Conservation (phyloP, 2,113 vertebrate species). For the Saimiri boliviensis region DNA sequence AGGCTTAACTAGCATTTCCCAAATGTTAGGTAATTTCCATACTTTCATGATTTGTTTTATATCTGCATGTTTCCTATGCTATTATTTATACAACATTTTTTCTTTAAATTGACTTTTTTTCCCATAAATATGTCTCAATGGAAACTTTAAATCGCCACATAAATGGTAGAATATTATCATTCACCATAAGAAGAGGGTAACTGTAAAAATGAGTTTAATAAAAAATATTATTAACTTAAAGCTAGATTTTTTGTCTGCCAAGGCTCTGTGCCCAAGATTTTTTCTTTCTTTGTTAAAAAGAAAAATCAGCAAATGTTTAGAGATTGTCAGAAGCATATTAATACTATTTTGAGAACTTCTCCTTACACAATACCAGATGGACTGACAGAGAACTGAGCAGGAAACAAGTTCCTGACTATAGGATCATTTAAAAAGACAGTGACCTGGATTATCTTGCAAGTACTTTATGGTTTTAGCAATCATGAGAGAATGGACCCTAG, state of each 20-base stretch:
- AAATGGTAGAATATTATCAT: constrained; percentile 34
- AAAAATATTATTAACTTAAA: background rate
- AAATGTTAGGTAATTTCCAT: background rate
- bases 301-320: constrained; percentile 14
- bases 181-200: constrained; percentile 24
- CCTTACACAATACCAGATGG: background rate
- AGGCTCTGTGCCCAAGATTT: background rate
- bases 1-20: background rate
- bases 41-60: background rate
- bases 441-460: background rate
- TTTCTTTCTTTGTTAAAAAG: constrained; percentile 1
- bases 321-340: background rate
- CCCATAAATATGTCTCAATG: background rate
- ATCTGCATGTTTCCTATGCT: background rate
- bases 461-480: background rate
- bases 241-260: background rate
- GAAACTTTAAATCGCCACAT: background rate
- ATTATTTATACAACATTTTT: constrained; percentile 12
- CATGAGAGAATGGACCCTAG: background rate
- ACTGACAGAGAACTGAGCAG: background rate
- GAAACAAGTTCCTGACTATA: background rate
- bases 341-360: background rate
- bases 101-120: background rate
- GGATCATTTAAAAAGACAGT: background rate
- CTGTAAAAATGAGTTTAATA: background rate